A percentile compares a stretch with the other conserved stretches of the same genome.
These are phyloP conservation scores for Onychomys torridus DNA, from an alignment of 2,797 vertebrate genomes.

Conservation along the genomic window DNA sequence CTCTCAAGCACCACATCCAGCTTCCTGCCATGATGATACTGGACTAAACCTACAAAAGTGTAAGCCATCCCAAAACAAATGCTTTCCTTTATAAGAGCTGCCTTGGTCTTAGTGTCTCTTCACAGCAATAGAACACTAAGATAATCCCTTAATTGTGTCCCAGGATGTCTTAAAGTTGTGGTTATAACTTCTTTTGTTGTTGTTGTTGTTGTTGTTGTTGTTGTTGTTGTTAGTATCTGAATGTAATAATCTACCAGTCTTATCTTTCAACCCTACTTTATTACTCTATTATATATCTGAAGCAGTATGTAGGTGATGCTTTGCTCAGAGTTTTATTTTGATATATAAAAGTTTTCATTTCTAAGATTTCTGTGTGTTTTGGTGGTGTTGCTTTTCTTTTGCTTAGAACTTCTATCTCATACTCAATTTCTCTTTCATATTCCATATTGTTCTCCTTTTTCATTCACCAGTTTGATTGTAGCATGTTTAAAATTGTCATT, in stretches of 20 bases:
- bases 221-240: neutral
- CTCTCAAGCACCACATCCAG: neutral
- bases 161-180: neutral
- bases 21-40: neutral
- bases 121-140: neutral
- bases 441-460: neutral
- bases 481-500: neutral
- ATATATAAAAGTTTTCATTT: neutral
- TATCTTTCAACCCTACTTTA: neutral
- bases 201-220: neutral
- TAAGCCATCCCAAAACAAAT: neutral
- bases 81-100: neutral
- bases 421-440: neutral
- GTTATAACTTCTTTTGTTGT: neutral
- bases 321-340: neutral
- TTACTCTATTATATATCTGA: neutral
- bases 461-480: neutral
- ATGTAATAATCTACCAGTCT: neutral
- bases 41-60: neutral
- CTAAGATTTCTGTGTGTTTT: neutral
- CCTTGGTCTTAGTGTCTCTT: too few relatives aligned
- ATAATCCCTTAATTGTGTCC: neutral
- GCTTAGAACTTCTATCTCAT: neutral
- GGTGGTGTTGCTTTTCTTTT: neutral
- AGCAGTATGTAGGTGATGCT: neutral